Percentiles rank a stretch among this genome's conserved stretches.
These are phyloP conservation scores for Peromyscus attwateri DNA, from an alignment of 2,797 vertebrate genomes.

Conservation along the genomic window DNA sequence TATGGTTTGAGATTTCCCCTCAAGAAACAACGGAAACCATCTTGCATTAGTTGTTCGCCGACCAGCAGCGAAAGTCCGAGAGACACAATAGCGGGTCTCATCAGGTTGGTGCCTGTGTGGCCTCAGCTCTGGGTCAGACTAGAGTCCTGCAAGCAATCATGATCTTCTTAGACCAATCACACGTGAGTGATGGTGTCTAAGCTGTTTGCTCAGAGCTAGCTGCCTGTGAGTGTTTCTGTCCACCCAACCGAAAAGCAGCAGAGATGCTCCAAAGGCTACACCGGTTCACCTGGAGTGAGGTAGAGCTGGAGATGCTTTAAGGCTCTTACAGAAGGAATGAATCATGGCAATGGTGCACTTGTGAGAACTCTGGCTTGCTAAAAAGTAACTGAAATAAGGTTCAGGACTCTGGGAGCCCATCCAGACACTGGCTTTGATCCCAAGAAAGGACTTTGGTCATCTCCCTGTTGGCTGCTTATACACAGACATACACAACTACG, in stretches of 20 bases:
- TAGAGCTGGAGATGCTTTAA: slow-evolving; percentile 21
- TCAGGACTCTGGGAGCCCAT: background rate
- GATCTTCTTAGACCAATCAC: slow-evolving; percentile 1
- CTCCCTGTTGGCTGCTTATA: background rate
- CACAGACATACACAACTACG: background rate
- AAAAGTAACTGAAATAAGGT: background rate
- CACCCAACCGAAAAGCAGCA: background rate
- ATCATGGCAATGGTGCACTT: background rate
- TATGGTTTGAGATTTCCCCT: slow-evolving; percentile 7
- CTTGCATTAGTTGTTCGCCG: background rate
- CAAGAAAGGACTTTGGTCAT: background rate
- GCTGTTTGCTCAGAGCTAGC: background rate
- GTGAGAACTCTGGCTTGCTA: background rate
- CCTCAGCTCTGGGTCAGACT: slow-evolving; percentile 35
- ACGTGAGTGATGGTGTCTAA: background rate
- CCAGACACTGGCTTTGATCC: background rate
- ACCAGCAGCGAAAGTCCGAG: background rate
- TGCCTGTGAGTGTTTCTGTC: slow-evolving; percentile 7
- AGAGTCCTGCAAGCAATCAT: background rate
- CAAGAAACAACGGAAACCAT: slow-evolving; percentile 53
- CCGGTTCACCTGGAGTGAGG: background rate
- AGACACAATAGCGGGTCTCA: background rate
- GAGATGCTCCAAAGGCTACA: background rate
- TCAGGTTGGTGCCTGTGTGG: background rate
- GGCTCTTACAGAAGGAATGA: slow-evolving; percentile 28